These are phyloP conservation scores for Psittacula echo DNA, from an alignment of 2,797 vertebrate genomes.

Conservation along the genomic window DNA sequence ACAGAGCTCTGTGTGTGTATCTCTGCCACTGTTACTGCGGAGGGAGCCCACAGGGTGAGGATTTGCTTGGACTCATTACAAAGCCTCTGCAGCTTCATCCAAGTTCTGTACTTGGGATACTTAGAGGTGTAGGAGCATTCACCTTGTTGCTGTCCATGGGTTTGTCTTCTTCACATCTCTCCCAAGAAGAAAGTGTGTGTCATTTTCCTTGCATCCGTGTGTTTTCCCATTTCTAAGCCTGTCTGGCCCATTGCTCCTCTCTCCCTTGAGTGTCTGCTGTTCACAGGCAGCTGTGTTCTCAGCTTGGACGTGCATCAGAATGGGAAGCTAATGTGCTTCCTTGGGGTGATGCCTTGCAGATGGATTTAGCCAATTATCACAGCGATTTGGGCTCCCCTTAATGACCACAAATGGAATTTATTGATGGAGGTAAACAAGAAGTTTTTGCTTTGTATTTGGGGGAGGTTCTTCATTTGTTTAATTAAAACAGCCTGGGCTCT, in stretches of 20 bases:
- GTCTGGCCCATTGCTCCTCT: not conserved
- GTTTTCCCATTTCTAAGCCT: not conserved
- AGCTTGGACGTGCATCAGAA: not conserved
- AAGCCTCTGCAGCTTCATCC: not conserved
- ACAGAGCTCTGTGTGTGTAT: not conserved
- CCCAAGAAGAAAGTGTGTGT: rapidly evolving
- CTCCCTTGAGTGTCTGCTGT: not conserved
- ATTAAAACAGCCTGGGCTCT: not conserved
- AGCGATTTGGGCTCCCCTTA: not conserved
- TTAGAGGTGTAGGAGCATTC: not conserved
- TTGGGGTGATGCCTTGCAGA: conserved; percentile 47
- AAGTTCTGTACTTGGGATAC: not conserved
- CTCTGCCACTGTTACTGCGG: rapidly evolving
- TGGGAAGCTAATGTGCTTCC: not conserved
- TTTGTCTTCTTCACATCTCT: not conserved
- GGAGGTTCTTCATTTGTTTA: not conserved
- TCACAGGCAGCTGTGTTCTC: not conserved
- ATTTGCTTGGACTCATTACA: not conserved
- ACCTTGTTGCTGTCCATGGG: not conserved
- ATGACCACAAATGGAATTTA: conserved; percentile 13
- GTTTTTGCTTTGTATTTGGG: not conserved
- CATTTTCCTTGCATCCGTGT: rapidly evolving
- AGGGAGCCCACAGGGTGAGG: not conserved
- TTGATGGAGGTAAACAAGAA: not conserved
- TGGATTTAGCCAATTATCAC: conserved; percentile 27